phyloP scores from a whole-genome alignment of 2,797 vertebrate genomes.

The Triplophysa yarkandensis region DNA sequence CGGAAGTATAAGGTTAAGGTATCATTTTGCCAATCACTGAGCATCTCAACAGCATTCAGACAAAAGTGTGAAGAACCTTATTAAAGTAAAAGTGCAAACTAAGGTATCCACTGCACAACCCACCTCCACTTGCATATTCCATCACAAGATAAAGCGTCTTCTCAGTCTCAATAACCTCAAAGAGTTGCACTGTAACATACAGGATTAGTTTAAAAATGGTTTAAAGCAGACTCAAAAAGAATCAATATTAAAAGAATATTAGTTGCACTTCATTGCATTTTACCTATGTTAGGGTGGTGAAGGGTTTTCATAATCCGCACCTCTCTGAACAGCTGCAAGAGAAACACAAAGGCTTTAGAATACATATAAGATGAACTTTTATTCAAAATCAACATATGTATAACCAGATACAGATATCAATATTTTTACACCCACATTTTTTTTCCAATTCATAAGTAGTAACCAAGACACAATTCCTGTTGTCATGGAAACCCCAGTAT shows the following conservation, averaged over 20 bases:
- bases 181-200: slow-evolving; percentile 84
- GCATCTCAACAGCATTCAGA: background rate
- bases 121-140: slow-evolving; percentile 94
- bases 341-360: background rate
- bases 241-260: background rate
- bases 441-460: slow-evolving; percentile 62
- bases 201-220: slow-evolving; percentile 17
- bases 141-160: slow-evolving; percentile 94
- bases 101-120: slow-evolving; percentile 51
- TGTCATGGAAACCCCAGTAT: slow-evolving; percentile 75
- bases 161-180: slow-evolving; percentile 93
- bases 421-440: slow-evolving; percentile 35
- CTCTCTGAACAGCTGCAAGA: slow-evolving; percentile 85
- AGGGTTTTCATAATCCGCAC: slow-evolving; percentile 94
- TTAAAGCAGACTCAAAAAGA: background rate
- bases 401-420: background rate
- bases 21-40: background rate
- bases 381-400: background rate
- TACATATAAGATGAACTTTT: background rate
- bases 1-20: background rate
- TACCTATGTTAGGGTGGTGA: slow-evolving; percentile 93
- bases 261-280: slow-evolving; percentile 54
- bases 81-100: background rate
- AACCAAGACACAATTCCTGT: slow-evolving; percentile 69
- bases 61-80: background rate